phyloP scores from a whole-genome alignment of 2,797 vertebrate genomes.

The Bradypodion pumilum region DNA sequence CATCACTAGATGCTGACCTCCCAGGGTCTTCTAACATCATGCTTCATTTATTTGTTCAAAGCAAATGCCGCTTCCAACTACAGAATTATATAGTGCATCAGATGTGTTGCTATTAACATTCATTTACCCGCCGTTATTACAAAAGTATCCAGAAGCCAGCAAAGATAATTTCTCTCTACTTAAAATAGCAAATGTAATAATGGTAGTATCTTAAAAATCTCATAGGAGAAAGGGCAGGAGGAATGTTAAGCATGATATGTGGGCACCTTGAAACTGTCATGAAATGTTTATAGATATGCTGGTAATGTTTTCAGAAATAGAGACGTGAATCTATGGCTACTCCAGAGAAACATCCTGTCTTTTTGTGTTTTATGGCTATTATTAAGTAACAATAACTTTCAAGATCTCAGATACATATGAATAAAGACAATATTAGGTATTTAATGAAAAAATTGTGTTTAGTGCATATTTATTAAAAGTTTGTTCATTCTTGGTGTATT shows the following conservation, averaged over 20 bases:
- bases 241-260: background rate
- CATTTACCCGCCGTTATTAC: conserved; percentile 1
- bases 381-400: background rate
- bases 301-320: conserved; percentile 19
- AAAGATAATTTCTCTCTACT: conserved; percentile 21
- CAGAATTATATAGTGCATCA: conserved; percentile 37
- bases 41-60: conserved; percentile 41
- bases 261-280: background rate
- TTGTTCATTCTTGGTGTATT: background rate
- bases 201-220: background rate
- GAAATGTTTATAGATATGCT: conserved; percentile 9
- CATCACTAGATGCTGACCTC: conserved; percentile 34
- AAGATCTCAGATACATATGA: background rate
- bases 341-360: background rate
- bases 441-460: background rate
- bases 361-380: background rate
- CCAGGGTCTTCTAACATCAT: conserved; percentile 20
- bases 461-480: background rate
- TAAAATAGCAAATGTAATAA: conserved; percentile 32
- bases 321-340: background rate
- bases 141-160: conserved; percentile 1
- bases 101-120: conserved; percentile 3
- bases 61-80: conserved; percentile 20
- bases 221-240: background rate
- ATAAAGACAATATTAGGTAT: background rate